Base-by-base conservation (phyloP, 2,888 invertebrate genomes). In the Incurvaria masculella region DNA sequence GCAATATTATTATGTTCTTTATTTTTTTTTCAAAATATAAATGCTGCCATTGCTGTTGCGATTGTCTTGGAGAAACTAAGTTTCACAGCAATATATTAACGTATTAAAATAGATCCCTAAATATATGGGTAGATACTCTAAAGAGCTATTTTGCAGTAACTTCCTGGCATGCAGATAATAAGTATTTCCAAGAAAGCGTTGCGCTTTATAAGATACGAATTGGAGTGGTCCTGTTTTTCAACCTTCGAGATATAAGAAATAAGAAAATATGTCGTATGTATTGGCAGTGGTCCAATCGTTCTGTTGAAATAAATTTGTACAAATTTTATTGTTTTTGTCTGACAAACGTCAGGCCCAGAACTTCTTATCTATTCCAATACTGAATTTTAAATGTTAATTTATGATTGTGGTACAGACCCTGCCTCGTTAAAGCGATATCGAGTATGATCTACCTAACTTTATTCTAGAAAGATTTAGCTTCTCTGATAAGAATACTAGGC, bases 361-460 rank as follows among this genome's bases (percentile, higher is more conserved):
- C n/a, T 27, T 59, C 60, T 51, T 55, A 55, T 58, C 54, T 60
- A 53, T 56, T 59, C 56, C 58, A 57, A 61, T 64, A 66, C 64
- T 61, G 60, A 60, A 63, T 60, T 61, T 55, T 58, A 57, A 59
- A 61, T 62, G 57, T 61, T 62, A 59, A 63, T 64, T 66, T 65
- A 65, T 66, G 71, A 69, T 71, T 69, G 68, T 72, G 69, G 67
- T 72, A 68, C 64, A 67, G 72, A 76, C 76, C 76, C 76, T 78
- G 76, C 75, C 68, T 75, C 71, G 72, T 74, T 73, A 67, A 75
- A 75, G 75, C 74, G 65, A 72, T 73, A 70, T 61, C 33, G 66
- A 62, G 65, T 70, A 70, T 66, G 44, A 66, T 64, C 61, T 63
- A 33, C 33, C 14, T 33, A 33, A 33, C 14, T 33, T 33, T 33